Evolutionary conservation across 2,113 vertebrate genomes (phyloP), one percentile per base, ranked within the genome.

Genomic region (Indicator maculatus): DNA sequence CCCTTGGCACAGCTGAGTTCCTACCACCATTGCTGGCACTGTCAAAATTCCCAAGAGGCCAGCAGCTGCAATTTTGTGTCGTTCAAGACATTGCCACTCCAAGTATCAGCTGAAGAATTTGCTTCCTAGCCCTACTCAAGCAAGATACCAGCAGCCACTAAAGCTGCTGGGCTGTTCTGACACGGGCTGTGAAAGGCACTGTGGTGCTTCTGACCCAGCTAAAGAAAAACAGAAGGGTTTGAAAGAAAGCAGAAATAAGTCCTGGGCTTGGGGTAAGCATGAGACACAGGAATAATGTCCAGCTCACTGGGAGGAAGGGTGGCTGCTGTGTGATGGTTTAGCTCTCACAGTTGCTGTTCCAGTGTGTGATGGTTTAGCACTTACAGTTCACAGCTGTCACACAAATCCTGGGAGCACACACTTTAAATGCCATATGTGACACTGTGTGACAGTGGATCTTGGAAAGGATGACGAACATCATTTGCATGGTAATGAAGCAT

Each of bases 401-500:
- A 75, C 73, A 69, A 80, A 84, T 59, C 80, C 74, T 71, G 61
- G 52, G 86, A 83, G 71, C 71, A 52, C 24, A 74, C 24, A 0
- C 78, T 83, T 38, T 71, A 38, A 58, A 53, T 65, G 53, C 55
- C 85, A n/a, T 60, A 52, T 90, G 83, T 65, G 89, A 72, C 24
- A 33, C 33, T 0, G 9, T 70, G 75, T 84, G 84, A 93, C 75
- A 91, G 23, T 27, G 67, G 59, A 61, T 72, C 73, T 93, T 88
- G 56, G 61, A 86, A 92, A 82, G 69, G 65, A 83, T 86, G 44
- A 39, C 41, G 83, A 89, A 71, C 81, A 65, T 91, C 24, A 83
- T 95, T 93, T 93, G 92, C 84, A 91, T 88, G 75, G 72, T 91
- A 95, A 96, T 93, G 69, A 94, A 86, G 74, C 24, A 45, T 90